Base-by-base conservation (phyloP, 2,797 vertebrate species). In the Syncerus caffer region DNA sequence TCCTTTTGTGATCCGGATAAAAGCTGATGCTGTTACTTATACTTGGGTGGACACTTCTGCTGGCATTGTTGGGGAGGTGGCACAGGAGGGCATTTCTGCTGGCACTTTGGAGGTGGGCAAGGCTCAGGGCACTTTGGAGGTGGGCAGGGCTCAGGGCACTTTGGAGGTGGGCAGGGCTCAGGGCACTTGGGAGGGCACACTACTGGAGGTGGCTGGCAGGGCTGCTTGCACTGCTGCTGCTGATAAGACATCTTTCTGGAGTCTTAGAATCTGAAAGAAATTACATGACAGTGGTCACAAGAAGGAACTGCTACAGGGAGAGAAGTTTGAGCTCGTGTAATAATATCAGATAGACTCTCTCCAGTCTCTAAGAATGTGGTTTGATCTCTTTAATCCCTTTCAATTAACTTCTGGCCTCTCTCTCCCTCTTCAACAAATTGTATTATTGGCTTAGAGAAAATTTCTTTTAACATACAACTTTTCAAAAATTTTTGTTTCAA, bases 181-280 rank as follows among this genome's bases (percentile, higher is more conserved):
- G 45, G 64, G 21, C 85, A 95, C n/a, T 58, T 79, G 4, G 42
- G 51, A 5, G n/a, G n/a, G n/a, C 90, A 96, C 67, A 97, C 92
- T 8, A 97, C 92, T 8, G 96, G 96, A 85, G 95, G 97, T 42
- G 94, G 96, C 29, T 96, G 97, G 64, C 89, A 97, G 62, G 96
- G 92, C 57, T 97, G 97, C 55, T 98, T 97, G 79, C 92, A 96
- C 89, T 98, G 96, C 71, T 97, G 92, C 74, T 97, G 91, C 16
- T 97, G 93, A 0, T 87, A 92, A 84, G 96, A 95, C 96, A 97
- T 98, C 6, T 53, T 93, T 71, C 58, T 91, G 53, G 51, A 87
- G 31, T 85, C 11, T 93, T 15, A 6, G 55, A 34, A 78, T 80
- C 96, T 71, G 67, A 23, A 71, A 71, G 34, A 42, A 23, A 42